Evolutionary conservation across 2,113 vertebrate genomes (phyloP), one percentile per base, ranked within the genome.

Genomic region (Procavia capensis): DNA sequence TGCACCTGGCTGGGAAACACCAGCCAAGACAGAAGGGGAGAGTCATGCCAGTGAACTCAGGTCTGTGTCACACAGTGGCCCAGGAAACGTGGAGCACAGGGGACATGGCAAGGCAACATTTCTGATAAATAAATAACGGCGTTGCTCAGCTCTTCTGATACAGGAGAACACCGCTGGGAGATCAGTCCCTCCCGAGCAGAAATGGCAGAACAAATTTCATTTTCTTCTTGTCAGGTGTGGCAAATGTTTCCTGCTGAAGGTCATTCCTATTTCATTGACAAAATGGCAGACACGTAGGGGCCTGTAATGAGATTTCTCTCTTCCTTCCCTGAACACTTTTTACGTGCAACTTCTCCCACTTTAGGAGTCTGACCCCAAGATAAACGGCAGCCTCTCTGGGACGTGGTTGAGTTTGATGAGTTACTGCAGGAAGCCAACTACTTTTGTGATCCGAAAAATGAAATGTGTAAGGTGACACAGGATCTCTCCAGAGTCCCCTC

Each of bases 361-460:
- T 79, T n/a, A 1, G 9, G 22, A 2, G 10, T 83, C 66, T 88
- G 47, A 57, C 76, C 79, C 39, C 8, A 64, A 88, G 95, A 90
- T 29, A 34, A 81, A 96, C 20, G 27, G 25, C 11, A 64, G 57
- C 8, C 90, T 95, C 82, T 59, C 43, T 63, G 50, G n/a, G 20
- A 78, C 22, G 5, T 45, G 22, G 78, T 29, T 54, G 34, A 85
- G 74, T 81, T 47, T 64, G 41, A 87, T 88, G 86, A 96, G 45
- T 93, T 91, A 94, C 7, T 41, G 36, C 83, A 43, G 27, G 41
- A 57, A 86, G 57, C 34, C 91, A 82, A 94, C 89, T 29, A 78
- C 57, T 64, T 90, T 90, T 54, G 34, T 96, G 87, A 92, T 45
- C 91, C 4, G 0, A 83, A 78, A 88, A 96, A 97, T 57, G n/a